Base-by-base conservation (phyloP, 2,113 vertebrate genomes). In the Leptocoma aspasia region DNA sequence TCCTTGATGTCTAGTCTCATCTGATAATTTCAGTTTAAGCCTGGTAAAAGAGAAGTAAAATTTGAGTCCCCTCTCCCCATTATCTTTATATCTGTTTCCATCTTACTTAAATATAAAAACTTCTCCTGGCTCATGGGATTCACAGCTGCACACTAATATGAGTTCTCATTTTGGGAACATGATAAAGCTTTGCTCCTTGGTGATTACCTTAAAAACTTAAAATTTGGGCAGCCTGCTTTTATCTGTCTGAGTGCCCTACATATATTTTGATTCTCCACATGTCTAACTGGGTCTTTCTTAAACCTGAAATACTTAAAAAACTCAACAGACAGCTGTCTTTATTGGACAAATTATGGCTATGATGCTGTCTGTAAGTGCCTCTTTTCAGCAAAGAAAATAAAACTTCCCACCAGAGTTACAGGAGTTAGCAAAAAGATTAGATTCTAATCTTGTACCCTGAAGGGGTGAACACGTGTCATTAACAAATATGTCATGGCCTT, bases 401-500 rank as follows among this genome's bases (percentile, higher is more conserved):
- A 37, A 56, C 66, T 89, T 28, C 53, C 6, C 23, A 35, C 21
- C 44, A 95, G 72, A 86, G 28, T 94, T 53, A 33, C 0, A 78
- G 26, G 39, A 94, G 65, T 80, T 87, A 57, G 56, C 60, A 27
- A 79, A 88, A 90, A 82, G 66, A 57, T 92, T 23, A 49, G 66
- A 63, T 50, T 79, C 37, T 87, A 12, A 80, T 94, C 47, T 85
- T 61, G 18, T 33, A 35, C 81, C 65, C 70, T 50, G 66, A 77
- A 80, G 71, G 54, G 42, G 23, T 65, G 57, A 86, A 63, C 71
- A 54, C 0, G 1, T 96, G 53, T 87, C 49, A 41, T 80, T 92
- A 85, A 80, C 54, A 95, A 95, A 63, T 88, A 65, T 90, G 71
- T 95, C 78, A n/a, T 70, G 93, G 56, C 92, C 90, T 73, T 88